Evolutionary conservation across 2,797 vertebrate species (phyloP), one percentile per base, ranked within the genome.

Genomic region (Garrulus glandarius): DNA sequence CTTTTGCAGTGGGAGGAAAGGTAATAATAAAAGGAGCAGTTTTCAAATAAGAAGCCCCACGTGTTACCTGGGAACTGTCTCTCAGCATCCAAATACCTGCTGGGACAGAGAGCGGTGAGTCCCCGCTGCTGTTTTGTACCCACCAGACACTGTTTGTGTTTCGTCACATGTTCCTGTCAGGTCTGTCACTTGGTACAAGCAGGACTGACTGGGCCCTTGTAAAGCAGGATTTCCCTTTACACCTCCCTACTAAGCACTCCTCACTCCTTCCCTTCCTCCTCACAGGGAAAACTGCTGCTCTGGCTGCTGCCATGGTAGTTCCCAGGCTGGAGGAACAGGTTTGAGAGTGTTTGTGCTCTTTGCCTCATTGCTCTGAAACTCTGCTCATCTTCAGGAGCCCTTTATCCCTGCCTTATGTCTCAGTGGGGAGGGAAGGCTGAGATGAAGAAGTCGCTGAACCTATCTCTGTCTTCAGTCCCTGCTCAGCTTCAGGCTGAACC

Each of bases 11-110:
- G 92, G 97, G 92, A 93, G 92, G 92, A 68, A 93, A 89, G 70
- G 82, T 88, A 59, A 92, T 69, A 68, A 85, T 91, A 81, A 87
- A 85, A 60, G 44, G 69, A 96, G 80, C 92, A 86, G 88, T 96
- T 92, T 94, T 95, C 92, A 96, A 94, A 92, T 92, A 94, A 90
- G 88, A 86, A 95, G 86, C 87, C 89, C 93, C 89, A 93, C 21
- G 55, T 95, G 71, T 91, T 97, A 93, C 89, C 94, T 94, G 94
- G 65, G 76, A 93, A 64, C 85, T 92, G 88, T 81, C 85, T 96
- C 87, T 80, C 71, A 70, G 92, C 80, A 80, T 89, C 91, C 91
- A 49, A 71, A 77, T 78, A 91, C 92, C 94, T n/a, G 11, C 83
- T 41, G 47, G 79, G 82, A 77, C 92, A 95, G 78, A 61, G 61